Evolutionary conservation across 2,797 vertebrate species (phyloP).

Genomic region (Anableps anableps): DNA sequence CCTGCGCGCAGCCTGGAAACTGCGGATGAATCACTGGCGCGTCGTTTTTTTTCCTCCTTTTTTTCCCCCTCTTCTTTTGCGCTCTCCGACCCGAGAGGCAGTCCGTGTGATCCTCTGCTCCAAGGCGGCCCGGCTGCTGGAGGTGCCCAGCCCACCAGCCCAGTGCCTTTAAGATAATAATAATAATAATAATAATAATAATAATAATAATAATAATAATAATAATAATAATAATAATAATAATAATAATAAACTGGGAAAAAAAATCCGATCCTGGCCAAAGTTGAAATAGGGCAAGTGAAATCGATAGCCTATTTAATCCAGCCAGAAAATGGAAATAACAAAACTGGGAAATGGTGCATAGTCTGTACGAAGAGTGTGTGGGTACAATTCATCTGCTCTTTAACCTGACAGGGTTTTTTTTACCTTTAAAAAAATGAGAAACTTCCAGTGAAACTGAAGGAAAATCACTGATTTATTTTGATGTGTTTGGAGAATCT

Average conservation of each 20-base stretch:
- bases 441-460: not conserved
- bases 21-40: slow-evolving; percentile 72
- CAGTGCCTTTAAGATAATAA: slow-evolving; percentile 17
- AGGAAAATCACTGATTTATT: not conserved
- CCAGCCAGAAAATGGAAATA: slow-evolving; percentile 69
- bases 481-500: slow-evolving; percentile 19
- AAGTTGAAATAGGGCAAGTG: slow-evolving; percentile 71
- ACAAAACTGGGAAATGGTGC: slow-evolving; percentile 65
- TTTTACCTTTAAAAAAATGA: slow-evolving; percentile 17
- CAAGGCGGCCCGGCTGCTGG: slow-evolving; percentile 29
- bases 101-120: slow-evolving; percentile 47
- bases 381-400: slow-evolving; percentile 46
- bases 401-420: slow-evolving; percentile 50
- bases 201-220: slow-evolving; percentile 3
- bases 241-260: not conserved
- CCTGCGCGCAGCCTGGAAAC: slow-evolving; percentile 71
- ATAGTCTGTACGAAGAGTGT: slow-evolving; percentile 29
- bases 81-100: slow-evolving; percentile 60
- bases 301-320: slow-evolving; percentile 75
- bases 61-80: slow-evolving; percentile 10
- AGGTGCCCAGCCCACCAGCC: slow-evolving; percentile 43
- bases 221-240: slow-evolving; percentile 5
- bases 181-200: not conserved
- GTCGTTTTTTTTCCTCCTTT: slow-evolving; percentile 16
- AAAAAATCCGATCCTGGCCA: slow-evolving; percentile 69